Conservation (phyloP, 2,113 vertebrate genomes). For the Paracanthobrama guichenoti region DNA sequence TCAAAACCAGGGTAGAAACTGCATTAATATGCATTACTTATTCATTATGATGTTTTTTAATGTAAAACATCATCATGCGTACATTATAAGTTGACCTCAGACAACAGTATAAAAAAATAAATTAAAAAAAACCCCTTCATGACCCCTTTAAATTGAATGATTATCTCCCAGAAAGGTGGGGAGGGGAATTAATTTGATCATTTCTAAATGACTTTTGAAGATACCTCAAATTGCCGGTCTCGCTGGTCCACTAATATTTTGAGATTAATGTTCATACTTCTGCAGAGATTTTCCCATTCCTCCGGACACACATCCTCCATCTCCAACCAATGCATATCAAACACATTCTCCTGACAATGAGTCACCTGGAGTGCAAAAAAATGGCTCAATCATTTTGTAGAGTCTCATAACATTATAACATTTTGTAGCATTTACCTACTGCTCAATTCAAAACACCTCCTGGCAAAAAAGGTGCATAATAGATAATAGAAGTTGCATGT, state of each 20-base stretch:
- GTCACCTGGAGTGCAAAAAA: slow-evolving; percentile 80
- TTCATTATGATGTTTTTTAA: no score
- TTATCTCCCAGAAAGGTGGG: background rate
- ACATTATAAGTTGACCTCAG: no score
- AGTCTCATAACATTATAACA: background rate
- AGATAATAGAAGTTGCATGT: background rate
- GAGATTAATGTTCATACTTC: slow-evolving; percentile 89
- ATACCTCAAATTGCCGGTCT: slow-evolving; percentile 94
- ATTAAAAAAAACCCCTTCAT: no score
- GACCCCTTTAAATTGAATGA: background rate
- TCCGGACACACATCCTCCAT: slow-evolving; percentile 83
- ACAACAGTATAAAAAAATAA: no score
- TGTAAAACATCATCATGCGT: no score
- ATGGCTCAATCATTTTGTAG: background rate
- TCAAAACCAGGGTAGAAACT: no score
- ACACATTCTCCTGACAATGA: slow-evolving; percentile 97
- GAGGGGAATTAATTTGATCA: background rate
- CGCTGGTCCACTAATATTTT: slow-evolving; percentile 94
- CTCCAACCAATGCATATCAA: slow-evolving; percentile 97
- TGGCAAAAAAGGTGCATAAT: background rate
- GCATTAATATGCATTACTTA: no score
- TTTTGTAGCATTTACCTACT: background rate
- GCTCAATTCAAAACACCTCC: background rate
- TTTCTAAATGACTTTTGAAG: background rate
- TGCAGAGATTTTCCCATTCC: slow-evolving; percentile 86